phyloP scores from a whole-genome alignment of 1,140 invertebrate genomes.

The Octopus bimaculoides region DNA sequence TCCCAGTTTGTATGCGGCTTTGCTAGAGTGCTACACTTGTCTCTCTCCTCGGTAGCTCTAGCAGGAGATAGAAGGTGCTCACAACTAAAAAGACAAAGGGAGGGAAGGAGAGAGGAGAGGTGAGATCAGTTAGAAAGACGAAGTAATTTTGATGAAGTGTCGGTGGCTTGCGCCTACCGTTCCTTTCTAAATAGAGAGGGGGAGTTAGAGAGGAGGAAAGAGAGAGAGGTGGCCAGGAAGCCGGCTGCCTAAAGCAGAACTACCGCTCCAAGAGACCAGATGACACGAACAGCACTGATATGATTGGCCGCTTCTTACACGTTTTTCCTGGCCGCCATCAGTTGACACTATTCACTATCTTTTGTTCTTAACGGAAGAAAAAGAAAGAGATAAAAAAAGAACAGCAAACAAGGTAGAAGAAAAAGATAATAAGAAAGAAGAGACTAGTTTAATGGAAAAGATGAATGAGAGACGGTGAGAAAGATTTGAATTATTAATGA shows the following conservation, averaged over 20 bases:
- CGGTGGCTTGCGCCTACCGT: too few species aligned
- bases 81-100: neutral
- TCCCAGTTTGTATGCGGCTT: conserved; percentile 16
- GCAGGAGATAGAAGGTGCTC: neutral
- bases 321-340: neutral
- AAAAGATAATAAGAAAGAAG: too few species aligned
- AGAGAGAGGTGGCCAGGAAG: neutral
- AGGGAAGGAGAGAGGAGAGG: neutral
- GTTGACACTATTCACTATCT: neutral
- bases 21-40: conserved; percentile 12
- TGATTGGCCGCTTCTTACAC: neutral
- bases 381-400: too few species aligned
- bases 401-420: too few species aligned
- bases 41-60: neutral
- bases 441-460: too few species aligned
- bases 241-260: neutral
- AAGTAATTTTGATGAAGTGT: too few species aligned
- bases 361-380: neutral
- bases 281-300: neutral
- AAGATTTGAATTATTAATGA: neutral
- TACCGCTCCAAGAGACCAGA: neutral
- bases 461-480: neutral
- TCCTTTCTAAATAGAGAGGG: neutral
- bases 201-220: neutral
- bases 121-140: too few species aligned